Conservation (phyloP, 1,140 invertebrate species). For the Muscidifurax raptorellus region DNA sequence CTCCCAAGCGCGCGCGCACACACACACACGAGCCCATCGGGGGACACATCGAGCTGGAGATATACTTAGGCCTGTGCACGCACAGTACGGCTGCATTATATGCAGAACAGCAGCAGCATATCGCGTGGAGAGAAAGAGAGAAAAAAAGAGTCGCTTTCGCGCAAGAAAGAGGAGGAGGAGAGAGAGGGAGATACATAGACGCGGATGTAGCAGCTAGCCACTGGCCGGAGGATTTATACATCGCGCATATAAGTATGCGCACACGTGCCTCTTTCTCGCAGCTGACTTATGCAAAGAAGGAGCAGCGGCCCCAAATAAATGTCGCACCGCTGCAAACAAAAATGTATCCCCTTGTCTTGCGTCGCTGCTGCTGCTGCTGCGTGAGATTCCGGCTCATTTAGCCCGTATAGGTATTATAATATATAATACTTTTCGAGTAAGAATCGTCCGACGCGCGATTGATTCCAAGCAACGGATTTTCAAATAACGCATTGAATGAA, state of each 20-base stretch:
- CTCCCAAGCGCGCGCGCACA: not conserved
- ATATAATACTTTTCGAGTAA: no score
- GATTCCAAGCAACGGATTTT: no score
- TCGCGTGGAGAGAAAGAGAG: slow-evolving; percentile 25
- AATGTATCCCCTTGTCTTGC: slow-evolving; percentile 67
- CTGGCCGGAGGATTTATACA: slow-evolving; percentile 70
- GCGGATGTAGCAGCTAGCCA: slow-evolving; percentile 53
- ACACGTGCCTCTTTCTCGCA: not conserved
- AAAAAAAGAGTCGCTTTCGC: slow-evolving; percentile 48
- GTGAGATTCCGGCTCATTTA: not conserved
- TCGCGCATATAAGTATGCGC: slow-evolving; percentile 59
- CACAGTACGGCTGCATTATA: slow-evolving; percentile 70
- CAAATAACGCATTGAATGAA: no score
- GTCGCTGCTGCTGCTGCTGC: no score
- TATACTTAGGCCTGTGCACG: not conserved
- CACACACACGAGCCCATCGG: not conserved
- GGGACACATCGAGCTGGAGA: no score
- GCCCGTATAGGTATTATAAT: slow-evolving; percentile 1
- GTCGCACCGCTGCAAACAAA: slow-evolving; percentile 73
- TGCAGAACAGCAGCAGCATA: slow-evolving; percentile 69
- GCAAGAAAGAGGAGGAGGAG: not conserved
- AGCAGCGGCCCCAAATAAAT: slow-evolving; percentile 71
- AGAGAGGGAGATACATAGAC: slow-evolving; percentile 50
- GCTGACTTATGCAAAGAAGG: slow-evolving; percentile 73
- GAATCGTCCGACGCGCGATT: no score